A percentile compares a stretch with the other conserved stretches of the same genome.
Conservation (phyloP, 1,140 invertebrate species). For the Carposina sasakii region DNA sequence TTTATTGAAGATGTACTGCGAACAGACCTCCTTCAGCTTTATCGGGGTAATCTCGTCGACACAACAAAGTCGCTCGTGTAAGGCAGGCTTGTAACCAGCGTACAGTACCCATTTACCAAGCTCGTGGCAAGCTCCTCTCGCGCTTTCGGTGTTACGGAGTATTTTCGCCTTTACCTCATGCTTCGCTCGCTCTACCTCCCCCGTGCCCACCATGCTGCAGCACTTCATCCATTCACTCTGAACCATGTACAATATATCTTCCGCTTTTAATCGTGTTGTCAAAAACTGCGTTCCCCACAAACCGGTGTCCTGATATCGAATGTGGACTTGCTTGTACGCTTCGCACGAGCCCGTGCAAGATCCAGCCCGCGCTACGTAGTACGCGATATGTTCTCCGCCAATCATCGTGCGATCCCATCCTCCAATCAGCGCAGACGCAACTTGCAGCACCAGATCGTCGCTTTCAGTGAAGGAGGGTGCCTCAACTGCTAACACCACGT, state of each 20-base stretch:
- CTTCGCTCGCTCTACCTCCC: slow-evolving; percentile 55
- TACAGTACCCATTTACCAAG: slow-evolving; percentile 86
- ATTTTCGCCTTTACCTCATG: slow-evolving; percentile 59
- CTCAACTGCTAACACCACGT: slow-evolving; percentile 84
- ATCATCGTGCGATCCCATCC: slow-evolving; percentile 49
- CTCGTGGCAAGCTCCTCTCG: slow-evolving; percentile 84
- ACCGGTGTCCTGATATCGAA: slow-evolving; percentile 53
- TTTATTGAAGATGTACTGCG: slow-evolving; percentile 81
- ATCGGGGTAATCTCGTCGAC: slow-evolving; percentile 78
- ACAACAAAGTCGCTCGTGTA: slow-evolving; percentile 79
- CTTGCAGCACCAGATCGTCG: slow-evolving; percentile 33
- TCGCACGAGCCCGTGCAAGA: slow-evolving; percentile 39
- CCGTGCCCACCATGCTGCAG: slow-evolving; percentile 43
- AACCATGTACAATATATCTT: slow-evolving; percentile 47
- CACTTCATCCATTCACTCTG: slow-evolving; percentile 58
- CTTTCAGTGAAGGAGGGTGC: slow-evolving; percentile 48
- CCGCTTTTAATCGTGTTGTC: slow-evolving; percentile 33
- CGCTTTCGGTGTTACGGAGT: slow-evolving; percentile 81
- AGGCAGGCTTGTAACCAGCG: slow-evolving; percentile 79
- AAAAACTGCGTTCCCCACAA: slow-evolving; percentile 65
- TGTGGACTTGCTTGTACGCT: slow-evolving; percentile 57
- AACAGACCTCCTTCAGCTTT: slow-evolving; percentile 75
- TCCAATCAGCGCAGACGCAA: slow-evolving; percentile 38
- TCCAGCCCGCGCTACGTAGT: slow-evolving; percentile 36
- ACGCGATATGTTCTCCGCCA: slow-evolving; percentile 38